These are phyloP conservation scores for Styela plicata DNA, from an alignment of 23 tunicate species.

Conservation along the genomic window DNA sequence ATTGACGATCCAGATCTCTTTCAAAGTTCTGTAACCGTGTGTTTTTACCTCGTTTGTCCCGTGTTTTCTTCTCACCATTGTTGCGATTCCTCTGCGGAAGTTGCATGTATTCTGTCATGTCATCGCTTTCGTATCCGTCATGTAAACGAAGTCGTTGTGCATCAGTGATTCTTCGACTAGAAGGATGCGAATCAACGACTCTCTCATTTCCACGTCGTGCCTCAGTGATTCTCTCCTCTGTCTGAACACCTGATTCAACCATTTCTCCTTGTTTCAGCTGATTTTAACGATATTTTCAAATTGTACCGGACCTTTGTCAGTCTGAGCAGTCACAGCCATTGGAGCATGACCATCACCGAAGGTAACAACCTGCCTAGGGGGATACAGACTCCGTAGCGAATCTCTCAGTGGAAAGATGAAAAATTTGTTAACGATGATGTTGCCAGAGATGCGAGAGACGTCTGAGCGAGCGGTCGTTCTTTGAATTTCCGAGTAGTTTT, in stretches of 20 bases:
- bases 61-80: neutral
- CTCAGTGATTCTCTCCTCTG: conserved; percentile 31
- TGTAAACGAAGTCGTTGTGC: neutral
- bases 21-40: conserved; percentile 9
- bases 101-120: conserved; percentile 62
- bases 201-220: too few relatives aligned
- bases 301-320: conserved; percentile 48
- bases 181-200: too few relatives aligned
- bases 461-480: neutral
- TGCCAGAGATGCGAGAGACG: neutral
- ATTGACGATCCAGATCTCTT: conserved; percentile 24
- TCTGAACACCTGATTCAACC: conserved; percentile 65
- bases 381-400: neutral
- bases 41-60: neutral
- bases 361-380: neutral
- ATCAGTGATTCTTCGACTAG: too few relatives aligned
- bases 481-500: conserved; percentile 1
- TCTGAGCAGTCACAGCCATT: conserved; percentile 27
- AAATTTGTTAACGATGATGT: neutral
- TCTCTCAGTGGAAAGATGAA: neutral
- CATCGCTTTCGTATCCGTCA: conserved; percentile 41
- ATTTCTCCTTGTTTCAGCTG: conserved; percentile 24
- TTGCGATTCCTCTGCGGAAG: conserved; percentile 56
- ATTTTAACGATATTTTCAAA: conserved; percentile 74
- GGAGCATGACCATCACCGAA: conserved; percentile 18